Conservation (phyloP, 2,797 vertebrate genomes). For the Sebastes variabilis region DNA sequence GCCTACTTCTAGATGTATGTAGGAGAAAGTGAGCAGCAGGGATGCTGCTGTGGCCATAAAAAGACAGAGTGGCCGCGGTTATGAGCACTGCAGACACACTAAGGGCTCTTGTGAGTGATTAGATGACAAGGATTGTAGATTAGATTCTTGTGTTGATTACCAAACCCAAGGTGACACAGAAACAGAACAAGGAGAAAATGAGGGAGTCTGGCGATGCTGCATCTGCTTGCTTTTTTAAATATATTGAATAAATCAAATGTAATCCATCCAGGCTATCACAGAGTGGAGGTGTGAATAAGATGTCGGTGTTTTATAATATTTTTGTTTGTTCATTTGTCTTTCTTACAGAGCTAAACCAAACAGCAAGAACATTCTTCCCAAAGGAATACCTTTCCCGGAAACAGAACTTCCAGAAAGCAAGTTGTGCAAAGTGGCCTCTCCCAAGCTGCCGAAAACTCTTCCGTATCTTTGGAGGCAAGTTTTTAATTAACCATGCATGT, state of each 20-base stretch:
- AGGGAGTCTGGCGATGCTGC: conserved; percentile 13
- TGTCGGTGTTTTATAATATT: not conserved
- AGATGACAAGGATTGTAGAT: conserved; percentile 59
- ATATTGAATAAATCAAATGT: conserved; percentile 38
- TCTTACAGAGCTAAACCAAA: conserved; percentile 80
- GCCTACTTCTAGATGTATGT: conserved; percentile 54
- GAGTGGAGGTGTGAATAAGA: conserved; percentile 18
- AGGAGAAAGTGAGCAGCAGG: conserved; percentile 27
- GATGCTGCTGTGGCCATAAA: conserved; percentile 35
- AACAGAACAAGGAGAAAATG: conserved; percentile 33
- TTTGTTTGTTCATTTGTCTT: conserved; percentile 12
- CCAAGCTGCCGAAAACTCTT: conserved; percentile 83
- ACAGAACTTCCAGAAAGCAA: conserved; percentile 84
- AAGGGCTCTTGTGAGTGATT: conserved; percentile 70
- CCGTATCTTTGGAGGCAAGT: conserved; percentile 81
- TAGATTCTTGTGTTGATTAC: conserved; percentile 69
- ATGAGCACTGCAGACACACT: conserved; percentile 48
- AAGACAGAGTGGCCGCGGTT: conserved; percentile 39
- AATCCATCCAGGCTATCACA: conserved; percentile 18
- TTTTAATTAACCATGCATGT: not conserved
- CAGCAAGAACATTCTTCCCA: conserved; percentile 79
- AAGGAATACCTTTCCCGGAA: conserved; percentile 82
- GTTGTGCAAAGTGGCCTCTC: conserved; percentile 84
- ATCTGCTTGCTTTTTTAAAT: conserved; percentile 18
- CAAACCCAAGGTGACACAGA: conserved; percentile 63